phyloP scores from a whole-genome alignment of 2,888 invertebrate species.

The Watsonalla binaria region DNA sequence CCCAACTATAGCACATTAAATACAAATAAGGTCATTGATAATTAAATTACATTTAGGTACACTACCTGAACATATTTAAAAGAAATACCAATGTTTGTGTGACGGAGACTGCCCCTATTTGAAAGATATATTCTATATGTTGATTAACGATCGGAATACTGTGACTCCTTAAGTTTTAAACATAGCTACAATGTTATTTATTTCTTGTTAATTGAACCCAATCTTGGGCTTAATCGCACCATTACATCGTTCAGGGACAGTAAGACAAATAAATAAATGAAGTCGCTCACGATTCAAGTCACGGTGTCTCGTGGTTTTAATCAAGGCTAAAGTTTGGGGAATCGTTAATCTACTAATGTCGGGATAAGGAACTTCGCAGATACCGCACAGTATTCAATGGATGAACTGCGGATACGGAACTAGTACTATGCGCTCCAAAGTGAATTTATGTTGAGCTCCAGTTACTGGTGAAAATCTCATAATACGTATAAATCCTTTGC shows the following conservation, averaged over 20 bases:
- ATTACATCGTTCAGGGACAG: background rate
- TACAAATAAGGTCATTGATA: too few relatives aligned
- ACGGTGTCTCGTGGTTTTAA: slow-evolving; percentile 48
- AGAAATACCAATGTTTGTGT: too few relatives aligned
- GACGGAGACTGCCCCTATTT: too few relatives aligned
- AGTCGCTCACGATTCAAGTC: slow-evolving; percentile 43
- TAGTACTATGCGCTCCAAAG: slow-evolving; percentile 1
- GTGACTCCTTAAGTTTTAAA: too few relatives aligned
- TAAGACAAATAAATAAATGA: slow-evolving; percentile 19
- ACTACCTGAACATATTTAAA: too few relatives aligned
- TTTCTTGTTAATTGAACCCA: background rate
- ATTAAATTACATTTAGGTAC: too few relatives aligned
- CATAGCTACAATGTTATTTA: background rate
- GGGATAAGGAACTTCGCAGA: slow-evolving; percentile 31
- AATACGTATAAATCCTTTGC: too few relatives aligned
- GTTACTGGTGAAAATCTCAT: slow-evolving; percentile 9
- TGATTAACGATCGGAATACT: background rate
- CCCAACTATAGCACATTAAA: too few relatives aligned
- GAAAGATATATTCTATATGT: background rate
- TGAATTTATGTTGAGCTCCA: slow-evolving; percentile 8
- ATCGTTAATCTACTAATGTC: slow-evolving; percentile 54
- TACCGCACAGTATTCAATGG: slow-evolving; percentile 3
- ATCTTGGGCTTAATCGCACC: background rate
- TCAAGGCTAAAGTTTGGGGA: slow-evolving; percentile 47
- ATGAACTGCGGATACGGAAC: background rate